A percentile compares a stretch with the other conserved stretches of the same genome.
Evolutionary conservation across 2,888 invertebrate genomes (phyloP).

Genomic region (Gastrophysa polygoni): DNA sequence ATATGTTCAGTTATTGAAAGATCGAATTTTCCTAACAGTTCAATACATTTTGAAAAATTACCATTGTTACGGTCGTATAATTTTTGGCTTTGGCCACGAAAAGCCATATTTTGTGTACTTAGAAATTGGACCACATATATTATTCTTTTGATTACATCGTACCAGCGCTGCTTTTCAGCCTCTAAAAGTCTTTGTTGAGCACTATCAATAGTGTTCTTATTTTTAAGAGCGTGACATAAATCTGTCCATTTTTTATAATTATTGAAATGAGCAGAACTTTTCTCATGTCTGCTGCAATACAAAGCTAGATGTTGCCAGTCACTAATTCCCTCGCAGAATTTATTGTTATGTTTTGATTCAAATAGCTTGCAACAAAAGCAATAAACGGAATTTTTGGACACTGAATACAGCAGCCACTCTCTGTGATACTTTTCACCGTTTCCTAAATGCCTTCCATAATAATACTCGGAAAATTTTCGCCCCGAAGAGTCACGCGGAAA

Average conservation of each 20-base stretch:
- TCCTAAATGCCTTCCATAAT: not conserved
- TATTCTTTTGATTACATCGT: constrained; percentile 19
- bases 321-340: not conserved
- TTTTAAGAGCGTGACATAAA: constrained; percentile 7
- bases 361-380: constrained; percentile 39
- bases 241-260: constrained; percentile 14
- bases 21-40: constrained; percentile 33
- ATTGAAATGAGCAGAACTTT: not conserved
- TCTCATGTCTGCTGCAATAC: constrained; percentile 11
- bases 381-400: constrained; percentile 33
- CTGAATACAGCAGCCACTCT: constrained; percentile 36
- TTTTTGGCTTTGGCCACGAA: constrained; percentile 13
- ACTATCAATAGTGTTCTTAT: constrained; percentile 15
- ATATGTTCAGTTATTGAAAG: constrained; percentile 32
- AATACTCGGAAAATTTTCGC: not conserved
- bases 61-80: constrained; percentile 18
- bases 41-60: constrained; percentile 20
- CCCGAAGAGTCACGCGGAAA: not conserved
- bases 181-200: constrained; percentile 14
- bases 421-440: constrained; percentile 14
- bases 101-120: constrained; percentile 10
- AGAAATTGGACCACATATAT: not conserved
- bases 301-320: constrained; percentile 10
- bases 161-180: constrained; percentile 13
- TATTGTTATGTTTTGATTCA: constrained; percentile 18